Conservation (phyloP, 2,888 invertebrate species). For the Lamellibrachia columna region DNA sequence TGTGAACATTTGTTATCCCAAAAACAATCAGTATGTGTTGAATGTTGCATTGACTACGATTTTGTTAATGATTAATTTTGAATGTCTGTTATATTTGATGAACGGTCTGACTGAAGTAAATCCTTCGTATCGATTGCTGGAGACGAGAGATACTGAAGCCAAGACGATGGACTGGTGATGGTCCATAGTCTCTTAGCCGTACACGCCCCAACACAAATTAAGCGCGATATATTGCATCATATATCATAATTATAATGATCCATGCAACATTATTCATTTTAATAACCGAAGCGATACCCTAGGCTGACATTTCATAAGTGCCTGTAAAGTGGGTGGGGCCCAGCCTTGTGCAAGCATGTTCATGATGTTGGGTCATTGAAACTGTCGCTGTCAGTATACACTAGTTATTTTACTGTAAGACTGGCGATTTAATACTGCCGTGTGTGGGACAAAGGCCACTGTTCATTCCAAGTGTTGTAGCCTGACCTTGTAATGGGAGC, state of each 20-base stretch:
- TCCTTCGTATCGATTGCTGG: slow-evolving; percentile 13
- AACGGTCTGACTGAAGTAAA: background rate
- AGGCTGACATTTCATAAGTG: background rate
- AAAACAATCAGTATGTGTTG: background rate
- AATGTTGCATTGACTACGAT: background rate
- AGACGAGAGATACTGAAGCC: background rate
- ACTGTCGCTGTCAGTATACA: background rate
- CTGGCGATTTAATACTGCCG: background rate
- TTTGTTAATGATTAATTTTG: background rate
- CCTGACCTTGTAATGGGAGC: background rate
- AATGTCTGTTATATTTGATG: background rate
- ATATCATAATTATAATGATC: background rate
- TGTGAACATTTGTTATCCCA: background rate
- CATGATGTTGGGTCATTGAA: no score
- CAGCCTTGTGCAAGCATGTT: background rate
- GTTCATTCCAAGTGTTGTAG: background rate
- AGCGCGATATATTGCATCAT: background rate
- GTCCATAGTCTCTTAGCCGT: background rate
- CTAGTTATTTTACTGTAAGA: background rate
- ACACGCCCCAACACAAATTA: background rate
- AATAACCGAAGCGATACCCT: background rate
- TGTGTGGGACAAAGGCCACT: background rate
- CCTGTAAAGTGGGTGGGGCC: background rate
- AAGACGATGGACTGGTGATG: background rate
- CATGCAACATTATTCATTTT: background rate